Percentiles rank a stretch among this genome's conserved stretches.
phyloP scores from a whole-genome alignment of 2,113 vertebrate species.

The Haplotaxodon microlepis region DNA sequence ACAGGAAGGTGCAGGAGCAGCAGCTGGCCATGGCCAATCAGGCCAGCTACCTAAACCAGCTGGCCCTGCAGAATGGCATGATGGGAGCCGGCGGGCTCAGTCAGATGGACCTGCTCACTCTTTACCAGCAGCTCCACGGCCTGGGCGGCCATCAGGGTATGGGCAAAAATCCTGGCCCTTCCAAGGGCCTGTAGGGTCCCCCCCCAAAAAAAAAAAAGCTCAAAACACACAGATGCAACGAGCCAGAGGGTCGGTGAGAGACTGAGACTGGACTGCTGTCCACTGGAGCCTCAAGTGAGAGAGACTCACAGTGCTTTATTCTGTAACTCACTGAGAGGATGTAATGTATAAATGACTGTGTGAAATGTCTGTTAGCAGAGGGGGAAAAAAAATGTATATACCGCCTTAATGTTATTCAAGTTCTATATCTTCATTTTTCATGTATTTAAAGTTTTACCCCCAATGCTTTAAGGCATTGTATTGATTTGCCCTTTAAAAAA shows the following conservation, averaged over 20 bases:
- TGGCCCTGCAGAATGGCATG: conserved; percentile 85
- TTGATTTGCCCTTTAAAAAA: conserved; percentile 45
- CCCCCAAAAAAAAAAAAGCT: not conserved
- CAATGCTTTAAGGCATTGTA: conserved; percentile 67
- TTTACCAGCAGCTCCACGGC: conserved; percentile 88
- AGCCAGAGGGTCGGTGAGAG: not conserved
- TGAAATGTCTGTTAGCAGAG: conserved; percentile 60
- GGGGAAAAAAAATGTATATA: conserved; percentile 73
- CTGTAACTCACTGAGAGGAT: conserved; percentile 42
- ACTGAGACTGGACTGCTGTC: conserved; percentile 20
- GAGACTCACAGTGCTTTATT: conserved; percentile 31
- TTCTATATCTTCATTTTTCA: conserved; percentile 66
- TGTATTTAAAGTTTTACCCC: conserved; percentile 67
- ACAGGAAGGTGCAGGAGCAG: conserved; percentile 94
- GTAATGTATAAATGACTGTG: conserved; percentile 53
- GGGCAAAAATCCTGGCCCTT: conserved; percentile 91
- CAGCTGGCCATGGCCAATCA: conserved; percentile 86
- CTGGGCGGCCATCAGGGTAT: conserved; percentile 71
- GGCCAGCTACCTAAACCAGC: conserved; percentile 74
- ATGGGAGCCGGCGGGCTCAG: conserved; percentile 58
- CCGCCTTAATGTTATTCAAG: conserved; percentile 85
- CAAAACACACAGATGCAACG: not conserved
- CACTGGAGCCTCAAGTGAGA: conserved; percentile 12
- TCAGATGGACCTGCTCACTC: conserved; percentile 89
- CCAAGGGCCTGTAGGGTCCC: conserved; percentile 81